Conservation (phyloP, 1,140 invertebrate genomes). For the Hyphantria cunea region DNA sequence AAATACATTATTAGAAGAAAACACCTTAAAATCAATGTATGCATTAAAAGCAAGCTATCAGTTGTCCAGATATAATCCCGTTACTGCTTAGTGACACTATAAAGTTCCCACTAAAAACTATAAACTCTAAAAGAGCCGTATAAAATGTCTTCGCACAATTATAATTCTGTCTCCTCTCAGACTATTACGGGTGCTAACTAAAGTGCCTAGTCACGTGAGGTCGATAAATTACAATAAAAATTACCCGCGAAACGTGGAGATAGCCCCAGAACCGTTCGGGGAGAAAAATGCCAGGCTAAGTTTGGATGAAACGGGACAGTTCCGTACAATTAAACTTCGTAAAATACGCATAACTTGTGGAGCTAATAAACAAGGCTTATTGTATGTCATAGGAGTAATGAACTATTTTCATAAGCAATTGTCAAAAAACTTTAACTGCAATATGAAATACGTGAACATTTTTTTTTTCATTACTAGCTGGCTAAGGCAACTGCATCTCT, state of each 20-base stretch:
- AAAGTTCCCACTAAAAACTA: constrained; percentile 12
- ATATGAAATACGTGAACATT: too few species aligned
- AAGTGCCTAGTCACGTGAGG: constrained; percentile 57
- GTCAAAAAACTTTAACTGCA: too few species aligned
- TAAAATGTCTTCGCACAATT: constrained; percentile 27
- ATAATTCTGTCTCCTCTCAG: constrained; percentile 27
- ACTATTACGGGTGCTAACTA: constrained; percentile 21
- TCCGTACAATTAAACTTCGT: constrained; percentile 2
- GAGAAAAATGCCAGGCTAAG: constrained; percentile 1
- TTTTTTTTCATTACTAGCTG: too few species aligned
- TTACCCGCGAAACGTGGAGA: constrained; percentile 41
- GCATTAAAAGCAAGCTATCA: too few species aligned
- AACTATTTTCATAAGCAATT: too few species aligned
- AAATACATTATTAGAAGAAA: too few species aligned
- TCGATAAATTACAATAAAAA: constrained; percentile 65
- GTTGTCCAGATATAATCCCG: not conserved
- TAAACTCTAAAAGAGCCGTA: constrained; percentile 18
- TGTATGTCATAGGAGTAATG: too few species aligned
- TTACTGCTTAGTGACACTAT: not conserved
- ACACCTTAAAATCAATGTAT: too few species aligned
- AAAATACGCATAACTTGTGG: not conserved
- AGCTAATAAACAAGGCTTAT: too few species aligned
- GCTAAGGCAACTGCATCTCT: too few species aligned
- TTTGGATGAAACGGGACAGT: not conserved
- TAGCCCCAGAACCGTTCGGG: constrained; percentile 19